These are phyloP conservation scores for Potorous gilbertii DNA, from an alignment of 2,797 vertebrate genomes.

Conservation along the genomic window DNA sequence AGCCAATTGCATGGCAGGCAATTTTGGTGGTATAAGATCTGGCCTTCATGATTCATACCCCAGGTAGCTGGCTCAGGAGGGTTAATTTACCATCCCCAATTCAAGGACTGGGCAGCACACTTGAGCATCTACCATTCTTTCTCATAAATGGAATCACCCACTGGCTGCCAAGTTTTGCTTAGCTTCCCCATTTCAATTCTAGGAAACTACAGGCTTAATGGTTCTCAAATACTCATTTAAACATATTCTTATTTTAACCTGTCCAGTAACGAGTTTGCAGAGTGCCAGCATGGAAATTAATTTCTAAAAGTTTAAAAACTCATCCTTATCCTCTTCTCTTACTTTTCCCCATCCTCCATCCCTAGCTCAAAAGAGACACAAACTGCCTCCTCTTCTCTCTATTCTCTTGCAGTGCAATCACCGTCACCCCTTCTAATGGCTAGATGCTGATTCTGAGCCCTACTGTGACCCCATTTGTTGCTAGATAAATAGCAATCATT, in stretches of 20 bases:
- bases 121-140: neutral
- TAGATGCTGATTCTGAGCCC: slow-evolving; percentile 70
- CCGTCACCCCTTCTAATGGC: slow-evolving; percentile 40
- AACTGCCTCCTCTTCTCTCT: slow-evolving; percentile 57
- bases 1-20: neutral
- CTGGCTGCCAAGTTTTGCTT: neutral
- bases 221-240: slow-evolving; percentile 10
- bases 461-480: slow-evolving; percentile 63
- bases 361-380: neutral
- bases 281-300: slow-evolving; percentile 39
- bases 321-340: slow-evolving; percentile 23
- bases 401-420: slow-evolving; percentile 65
- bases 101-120: neutral
- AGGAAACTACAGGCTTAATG: neutral
- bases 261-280: neutral
- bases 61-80: neutral
- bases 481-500: slow-evolving; percentile 73
- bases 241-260: neutral
- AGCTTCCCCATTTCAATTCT: neutral
- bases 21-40: neutral
- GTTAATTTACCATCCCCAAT: neutral
- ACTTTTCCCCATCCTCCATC: neutral
- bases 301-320: slow-evolving; percentile 40
- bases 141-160: neutral
- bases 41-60: neutral